Evolutionary conservation across 2,888 invertebrate species (phyloP), one percentile per base, ranked within the genome.

Genomic region (Caenorhabditis zanzibari): DNA sequence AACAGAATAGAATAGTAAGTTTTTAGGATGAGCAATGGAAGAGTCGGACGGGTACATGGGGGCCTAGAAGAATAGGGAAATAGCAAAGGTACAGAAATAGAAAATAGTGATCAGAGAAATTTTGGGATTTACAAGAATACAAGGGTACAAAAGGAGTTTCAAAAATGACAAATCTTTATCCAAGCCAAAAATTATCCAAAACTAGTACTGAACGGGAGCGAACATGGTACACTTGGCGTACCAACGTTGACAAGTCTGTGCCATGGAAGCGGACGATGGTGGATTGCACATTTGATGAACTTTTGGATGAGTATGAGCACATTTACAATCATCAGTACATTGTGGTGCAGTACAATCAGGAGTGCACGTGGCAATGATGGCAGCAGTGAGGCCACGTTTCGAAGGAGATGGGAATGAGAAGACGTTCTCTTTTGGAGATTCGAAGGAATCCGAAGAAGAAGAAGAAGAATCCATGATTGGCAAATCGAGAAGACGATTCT

Each of bases 231-330:
- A 90, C 83, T 89, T 88, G 72, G 86, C 63, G 85, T 90, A 90
- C 90, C 90, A 90, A 54, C 79, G 81, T 81, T 88, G 87, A 82
- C 90, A 90, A 49, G 87, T 89, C 64, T 81, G 73, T 49, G 88
- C 89, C 69, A 90, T 82, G 12, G 86, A 81, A n/a, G 89, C 85
- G n/a, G 83, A 81, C 22, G 89, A 84, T 63, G 90, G 90, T 68
- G 90, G 90, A 59, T 90, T 90, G 86, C 90, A 90, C 88, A 89
- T 90, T 69, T 87, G 80, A 71, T 90, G 90, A 44, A 90, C 90
- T 73, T 85, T 86, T 52, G 89, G 88, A 71, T 89, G 89, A 24
- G 89, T 88, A 82, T 88, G 84, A 54, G 88, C 88, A 81, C 89
- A 89, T 77, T 89, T 89, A 86, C 89, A 88, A 35, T 88, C 88